Base-by-base conservation (phyloP, 1,140 invertebrate genomes). In the Geopemphigus sp. region DNA sequence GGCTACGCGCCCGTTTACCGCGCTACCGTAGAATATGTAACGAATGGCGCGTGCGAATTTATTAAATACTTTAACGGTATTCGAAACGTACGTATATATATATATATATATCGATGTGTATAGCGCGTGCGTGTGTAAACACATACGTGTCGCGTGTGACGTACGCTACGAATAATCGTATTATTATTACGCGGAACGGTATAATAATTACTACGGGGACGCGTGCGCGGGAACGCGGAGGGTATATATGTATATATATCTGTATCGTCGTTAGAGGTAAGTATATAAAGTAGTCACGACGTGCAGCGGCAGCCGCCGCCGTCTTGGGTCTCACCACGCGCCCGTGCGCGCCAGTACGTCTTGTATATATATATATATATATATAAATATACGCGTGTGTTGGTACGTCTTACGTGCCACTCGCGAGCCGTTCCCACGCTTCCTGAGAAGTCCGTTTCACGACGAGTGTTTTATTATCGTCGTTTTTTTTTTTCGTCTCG, bases 361-460 rank as follows among this genome's bases (percentile, higher is more conserved):
- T 24, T 6, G 14, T 10, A 24, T 14, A 47, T 22, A 50, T 14
- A 14, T 26, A 26, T 26, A 59, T 68, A 54, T 80, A 56, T 54
- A 39, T 26, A 45, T 56, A 63, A 39, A 10, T 61, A 22, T 61
- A 70, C n/a, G 70, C 11, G 8, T 24, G 11, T 24, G 14, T 5
- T 61, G 26, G 17, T 68, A 15, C 39, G 39, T 68, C 64, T 68
- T 68, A 45, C 22, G 59, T 61, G 50, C 32, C 68, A 57, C 54
- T 53, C n/a, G 39, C 68, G 56, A 57, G 45, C 24, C 50, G 80
- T 81, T 81, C 80, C 80, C 80, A 81, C 80, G 80, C 80, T 64
- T 74, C 80, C 80, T 81, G 80, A 81, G 80, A 70, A 73, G 63
- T 68, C 80, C 64, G 81, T 78, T 70, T 76, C 81, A 81, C 53